Percentiles rank a stretch among this genome's conserved stretches.
Evolutionary conservation across 2,113 vertebrate genomes (phyloP).

Genomic region (Mungos mungo): DNA sequence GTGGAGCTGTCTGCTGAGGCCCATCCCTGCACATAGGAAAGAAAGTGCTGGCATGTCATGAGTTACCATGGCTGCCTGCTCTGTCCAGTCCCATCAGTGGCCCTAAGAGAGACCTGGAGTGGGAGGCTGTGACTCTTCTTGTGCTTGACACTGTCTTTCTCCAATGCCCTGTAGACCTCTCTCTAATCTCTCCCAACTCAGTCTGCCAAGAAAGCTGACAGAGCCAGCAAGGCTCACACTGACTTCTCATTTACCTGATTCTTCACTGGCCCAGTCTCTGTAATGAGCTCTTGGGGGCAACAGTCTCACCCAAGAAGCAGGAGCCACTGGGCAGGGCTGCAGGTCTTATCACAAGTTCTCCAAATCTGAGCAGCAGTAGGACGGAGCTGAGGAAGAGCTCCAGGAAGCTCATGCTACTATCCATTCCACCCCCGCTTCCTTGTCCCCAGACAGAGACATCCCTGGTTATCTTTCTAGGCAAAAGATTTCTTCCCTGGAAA

Average conservation of each 20-base stretch:
- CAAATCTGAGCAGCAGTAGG: background rate
- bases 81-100: background rate
- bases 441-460: background rate
- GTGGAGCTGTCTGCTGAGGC: conserved; percentile 91
- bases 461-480: background rate
- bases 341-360: background rate
- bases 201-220: background rate
- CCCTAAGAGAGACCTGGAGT: background rate
- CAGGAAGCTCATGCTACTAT: background rate
- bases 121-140: background rate
- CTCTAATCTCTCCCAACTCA: background rate
- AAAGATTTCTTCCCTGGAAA: background rate
- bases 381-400: background rate
- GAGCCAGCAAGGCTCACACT: background rate
- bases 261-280: background rate
- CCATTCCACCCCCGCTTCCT: background rate
- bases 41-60: background rate
- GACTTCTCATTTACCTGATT: background rate
- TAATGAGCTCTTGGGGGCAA: background rate
- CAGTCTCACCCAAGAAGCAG: background rate
- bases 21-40: conserved; percentile 89
- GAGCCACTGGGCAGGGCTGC: background rate
- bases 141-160: background rate
- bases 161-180: background rate
- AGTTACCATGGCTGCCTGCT: background rate